Evolutionary conservation across 64 coral and sea anemone genomes (phyloP), one percentile per base, ranked within the genome.

Genomic region (Anthopleura sola): DNA sequence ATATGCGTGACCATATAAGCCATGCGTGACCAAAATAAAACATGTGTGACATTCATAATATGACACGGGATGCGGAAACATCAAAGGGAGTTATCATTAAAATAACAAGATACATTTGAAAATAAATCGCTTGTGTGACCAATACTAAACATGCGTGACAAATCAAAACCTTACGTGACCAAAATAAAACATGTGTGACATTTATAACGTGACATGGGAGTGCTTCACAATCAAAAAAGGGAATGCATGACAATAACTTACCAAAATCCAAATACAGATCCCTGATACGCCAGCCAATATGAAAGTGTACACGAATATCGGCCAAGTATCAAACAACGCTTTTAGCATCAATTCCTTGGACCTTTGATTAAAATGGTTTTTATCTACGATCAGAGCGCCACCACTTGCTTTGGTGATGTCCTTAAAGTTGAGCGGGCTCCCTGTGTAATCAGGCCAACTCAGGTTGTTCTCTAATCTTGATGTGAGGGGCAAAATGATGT

Each of bases 181-280:
- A n/a, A 3, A 6, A 82, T 3, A 82, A 20, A 15, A 38, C 36
- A 11, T 46, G 24, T 19, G 19, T 17, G 37, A 49, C 12, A 82
- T 14, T 15, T 37, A 80, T 37, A 6, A 31, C 9, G 5, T 80
- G 31, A 10, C 19, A 36, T n/a, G n/a, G n/a, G n/a, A n/a, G n/a
- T n/a, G n/a, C n/a, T n/a, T n/a, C n/a, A n/a, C n/a, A n/a, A n/a
- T n/a, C n/a, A 82, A 48, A 1, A 16, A 8, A 24, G 24, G 18
- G 32, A 37, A 82, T 20, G 17, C 6, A 1, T 33, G 24, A 29
- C 2, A 9, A 71, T 44, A 66, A 66, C 89, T 78, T 36, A 90
- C 89, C 89, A 90, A 47, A 18, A 84, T 55, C 89, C 89, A 90
- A 11, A 90, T 85, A 34, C 36, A 80, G 36, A 90, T 69, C 16